Evolutionary conservation across 2,113 vertebrate species (phyloP), one percentile per base, ranked within the genome.

Genomic region (Neolamprologus brichardi): DNA sequence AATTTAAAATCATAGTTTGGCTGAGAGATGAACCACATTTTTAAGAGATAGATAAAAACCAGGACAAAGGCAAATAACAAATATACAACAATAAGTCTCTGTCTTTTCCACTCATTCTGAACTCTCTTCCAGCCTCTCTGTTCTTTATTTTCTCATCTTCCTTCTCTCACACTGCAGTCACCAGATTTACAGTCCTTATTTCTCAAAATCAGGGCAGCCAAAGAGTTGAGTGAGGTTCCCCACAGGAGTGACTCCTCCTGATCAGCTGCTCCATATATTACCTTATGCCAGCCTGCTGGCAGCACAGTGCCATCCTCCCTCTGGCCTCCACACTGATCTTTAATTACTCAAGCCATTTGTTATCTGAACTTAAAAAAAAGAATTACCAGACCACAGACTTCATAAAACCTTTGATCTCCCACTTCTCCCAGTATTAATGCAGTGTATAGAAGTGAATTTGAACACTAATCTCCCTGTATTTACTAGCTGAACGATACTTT

Each of bases 261-360:
- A 54, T 87, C 83, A 83, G 15, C 72, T 81, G 79, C 72, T 84
- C 78, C 20, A 82, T 85, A 82, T 70, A 64, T 88, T 58, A 90
- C 49, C 25, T 75, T 81, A 12, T 88, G 62, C 83, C 70, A 77
- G 39, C 51, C 58, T 46, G 32, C 83, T 75, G 15, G 30, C 77
- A 80, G 58, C 46, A 83, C 67, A 89, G 70, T 88, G 51, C 23
- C 70, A 5, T 17, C 10, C 12, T 9, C 15, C 44, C 37, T 25
- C 67, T 64, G 32, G 7, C 41, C 56, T n/a, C 3, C 15, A 4
- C 25, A 28, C 80, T 30, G 72, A 82, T 82, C 79, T 93, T 62
- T 86, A 87, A 85, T 91, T 80, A 89, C 82, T 89, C 39, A 14
- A 37, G 53, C 6, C 53, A 81, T 91, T 89, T 83, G 37, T 87